phyloP scores from a whole-genome alignment of 2,797 vertebrate genomes.

The Podargus strigoides region DNA sequence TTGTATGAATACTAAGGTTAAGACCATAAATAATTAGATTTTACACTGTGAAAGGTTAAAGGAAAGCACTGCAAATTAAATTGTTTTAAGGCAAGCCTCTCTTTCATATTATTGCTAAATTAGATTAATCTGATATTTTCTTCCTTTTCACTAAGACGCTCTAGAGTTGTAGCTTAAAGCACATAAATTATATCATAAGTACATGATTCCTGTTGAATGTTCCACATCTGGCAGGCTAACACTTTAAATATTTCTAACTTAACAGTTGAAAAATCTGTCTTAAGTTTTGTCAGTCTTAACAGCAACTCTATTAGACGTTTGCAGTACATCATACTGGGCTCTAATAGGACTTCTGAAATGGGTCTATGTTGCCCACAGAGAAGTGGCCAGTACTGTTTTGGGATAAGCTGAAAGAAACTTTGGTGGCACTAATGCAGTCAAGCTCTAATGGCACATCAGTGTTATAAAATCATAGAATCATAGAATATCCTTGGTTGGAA shows the following conservation, averaged over 20 bases:
- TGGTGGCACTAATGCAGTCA: accelerated
- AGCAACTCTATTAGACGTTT: background rate
- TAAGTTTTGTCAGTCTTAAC: background rate
- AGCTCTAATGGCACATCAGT: background rate
- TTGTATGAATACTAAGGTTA: background rate
- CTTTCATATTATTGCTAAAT: background rate
- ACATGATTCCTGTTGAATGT: background rate
- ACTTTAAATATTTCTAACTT: background rate
- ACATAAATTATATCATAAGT: accelerated
- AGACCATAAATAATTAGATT: background rate
- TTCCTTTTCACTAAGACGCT: background rate
- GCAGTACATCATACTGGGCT: background rate
- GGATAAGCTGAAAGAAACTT: background rate
- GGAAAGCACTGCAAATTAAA: background rate
- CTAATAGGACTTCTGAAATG: background rate
- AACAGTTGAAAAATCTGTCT: background rate
- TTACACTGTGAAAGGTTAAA: background rate
- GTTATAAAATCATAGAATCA: accelerated
- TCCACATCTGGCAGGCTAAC: background rate
- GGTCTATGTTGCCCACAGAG: background rate
- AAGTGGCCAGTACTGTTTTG: background rate
- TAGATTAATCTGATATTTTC: background rate
- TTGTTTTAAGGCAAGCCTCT: background rate
- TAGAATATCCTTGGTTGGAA: no score
- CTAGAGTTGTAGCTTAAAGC: background rate